Percentiles rank a stretch among this genome's conserved stretches.
Evolutionary conservation across 2,113 vertebrate species (phyloP).

Genomic region (Scopus umbretta): DNA sequence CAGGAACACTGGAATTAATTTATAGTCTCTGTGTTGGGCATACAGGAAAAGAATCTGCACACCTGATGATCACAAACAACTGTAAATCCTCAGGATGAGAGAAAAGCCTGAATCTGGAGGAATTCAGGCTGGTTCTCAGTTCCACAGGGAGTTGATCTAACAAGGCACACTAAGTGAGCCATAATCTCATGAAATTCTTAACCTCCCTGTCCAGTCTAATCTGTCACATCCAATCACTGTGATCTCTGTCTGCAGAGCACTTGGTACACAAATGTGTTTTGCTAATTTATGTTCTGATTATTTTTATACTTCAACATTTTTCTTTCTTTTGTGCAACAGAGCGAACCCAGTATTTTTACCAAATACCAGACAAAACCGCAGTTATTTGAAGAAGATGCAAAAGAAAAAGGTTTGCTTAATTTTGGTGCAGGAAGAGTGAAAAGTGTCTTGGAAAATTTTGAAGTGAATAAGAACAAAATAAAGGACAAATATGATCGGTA

Average conservation of each 20-base stretch:
- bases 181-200: neutral
- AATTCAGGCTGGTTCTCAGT: neutral
- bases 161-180: neutral
- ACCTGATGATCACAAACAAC: neutral
- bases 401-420: slow-evolving; percentile 64
- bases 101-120: neutral
- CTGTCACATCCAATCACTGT: neutral
- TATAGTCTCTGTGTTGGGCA: neutral
- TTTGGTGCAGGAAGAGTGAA: slow-evolving; percentile 68
- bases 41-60: neutral
- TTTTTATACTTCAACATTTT: slow-evolving; percentile 15
- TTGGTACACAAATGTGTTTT: neutral
- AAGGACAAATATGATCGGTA: slow-evolving; percentile 88
- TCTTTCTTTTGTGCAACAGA: slow-evolving; percentile 70
- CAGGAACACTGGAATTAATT: neutral
- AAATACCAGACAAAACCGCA: slow-evolving; percentile 88
- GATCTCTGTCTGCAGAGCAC: neutral
- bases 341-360: slow-evolving; percentile 78
- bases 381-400: slow-evolving; percentile 80
- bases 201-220: neutral
- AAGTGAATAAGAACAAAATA: slow-evolving; percentile 82
- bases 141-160: neutral
- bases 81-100: neutral
- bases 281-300: neutral
- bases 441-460: slow-evolving; percentile 83